These are phyloP conservation scores for Edolisoma coerulescens DNA, from an alignment of 2,113 vertebrate species.

Conservation along the genomic window DNA sequence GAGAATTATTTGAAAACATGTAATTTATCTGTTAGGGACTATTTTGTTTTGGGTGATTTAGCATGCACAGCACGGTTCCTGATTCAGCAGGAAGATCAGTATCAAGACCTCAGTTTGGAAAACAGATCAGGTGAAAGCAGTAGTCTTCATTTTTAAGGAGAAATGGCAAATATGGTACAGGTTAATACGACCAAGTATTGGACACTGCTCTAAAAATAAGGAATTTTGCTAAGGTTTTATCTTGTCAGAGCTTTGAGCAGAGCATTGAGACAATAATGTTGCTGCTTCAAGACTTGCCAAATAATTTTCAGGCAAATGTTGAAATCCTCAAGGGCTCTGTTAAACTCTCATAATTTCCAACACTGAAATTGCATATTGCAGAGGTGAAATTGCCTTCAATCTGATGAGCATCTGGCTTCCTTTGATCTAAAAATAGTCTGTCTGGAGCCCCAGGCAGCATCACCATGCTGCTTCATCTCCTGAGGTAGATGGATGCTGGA, in stretches of 20 bases:
- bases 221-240: neutral
- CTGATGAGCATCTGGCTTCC: neutral
- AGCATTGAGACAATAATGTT: neutral
- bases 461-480: fast-evolving
- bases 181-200: neutral
- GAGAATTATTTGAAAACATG: neutral
- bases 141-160: neutral
- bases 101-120: neutral
- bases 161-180: neutral
- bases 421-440: neutral
- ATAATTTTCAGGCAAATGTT: neutral
- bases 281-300: neutral
- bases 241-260: neutral
- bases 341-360: neutral
- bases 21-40: neutral
- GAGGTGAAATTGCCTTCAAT: neutral
- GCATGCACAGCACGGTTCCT: neutral
- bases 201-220: neutral
- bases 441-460: neutral
- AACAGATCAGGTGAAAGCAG: neutral
- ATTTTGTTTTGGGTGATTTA: neutral
- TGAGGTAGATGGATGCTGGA: neutral
- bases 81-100: neutral
- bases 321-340: neutral
- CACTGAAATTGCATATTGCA: neutral